Conservation (phyloP, 2,113 vertebrate genomes). For the Rhombomys opimus region DNA sequence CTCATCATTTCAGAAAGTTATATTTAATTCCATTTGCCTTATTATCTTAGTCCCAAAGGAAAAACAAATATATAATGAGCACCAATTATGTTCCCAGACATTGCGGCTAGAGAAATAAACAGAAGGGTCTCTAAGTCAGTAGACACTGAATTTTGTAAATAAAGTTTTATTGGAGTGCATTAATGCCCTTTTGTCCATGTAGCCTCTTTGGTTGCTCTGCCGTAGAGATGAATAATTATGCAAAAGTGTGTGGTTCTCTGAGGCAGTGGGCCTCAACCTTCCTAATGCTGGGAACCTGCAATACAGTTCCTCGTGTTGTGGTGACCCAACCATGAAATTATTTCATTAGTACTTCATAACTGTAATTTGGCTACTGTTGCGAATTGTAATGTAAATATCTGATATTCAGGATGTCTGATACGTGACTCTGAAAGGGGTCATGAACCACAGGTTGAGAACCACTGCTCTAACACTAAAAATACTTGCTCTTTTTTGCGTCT, state of each 20-base stretch:
- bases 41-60: not conserved
- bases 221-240: not conserved
- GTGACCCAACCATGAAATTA: not conserved
- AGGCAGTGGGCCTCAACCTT: not conserved
- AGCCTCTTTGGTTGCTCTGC: not conserved
- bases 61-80: not conserved
- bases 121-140: not conserved
- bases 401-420: not conserved
- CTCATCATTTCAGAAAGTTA: not conserved
- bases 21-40: not conserved
- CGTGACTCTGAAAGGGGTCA: not conserved
- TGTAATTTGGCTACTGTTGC: not conserved
- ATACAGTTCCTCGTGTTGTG: not conserved
- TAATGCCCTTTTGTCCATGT: not conserved
- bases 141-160: not conserved
- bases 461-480: not conserved
- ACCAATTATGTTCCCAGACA: not conserved
- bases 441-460: not conserved
- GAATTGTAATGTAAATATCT: not conserved
- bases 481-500: not conserved
- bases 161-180: conserved; percentile 45
- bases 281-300: not conserved
- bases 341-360: not conserved
- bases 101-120: not conserved
- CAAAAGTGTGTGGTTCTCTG: not conserved